These are phyloP conservation scores for Ditula angustiorana DNA, from an alignment of 2,888 invertebrate species.

Conservation along the genomic window DNA sequence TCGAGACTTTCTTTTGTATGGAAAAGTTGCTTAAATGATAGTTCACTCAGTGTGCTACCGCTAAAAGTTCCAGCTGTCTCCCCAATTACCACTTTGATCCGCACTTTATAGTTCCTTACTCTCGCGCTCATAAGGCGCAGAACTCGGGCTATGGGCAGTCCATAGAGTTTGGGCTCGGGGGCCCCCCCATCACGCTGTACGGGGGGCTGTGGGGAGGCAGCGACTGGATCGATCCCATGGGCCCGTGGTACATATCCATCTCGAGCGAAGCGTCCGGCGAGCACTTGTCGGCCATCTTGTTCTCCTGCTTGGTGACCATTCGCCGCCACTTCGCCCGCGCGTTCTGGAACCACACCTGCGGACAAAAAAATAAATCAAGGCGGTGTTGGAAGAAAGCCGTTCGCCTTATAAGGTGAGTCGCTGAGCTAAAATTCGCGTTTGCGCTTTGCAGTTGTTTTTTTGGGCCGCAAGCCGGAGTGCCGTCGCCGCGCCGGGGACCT, in stretches of 20 bases:
- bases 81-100: not conserved
- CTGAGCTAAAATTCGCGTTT: conserved; percentile 37
- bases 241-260: conserved; percentile 87
- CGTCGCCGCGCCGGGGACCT: too few species aligned
- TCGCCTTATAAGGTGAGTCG: conserved; percentile 28
- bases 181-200: conserved; percentile 88
- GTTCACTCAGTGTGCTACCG: not conserved
- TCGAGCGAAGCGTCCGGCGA: conserved; percentile 87
- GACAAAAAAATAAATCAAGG: conserved; percentile 68
- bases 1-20: not conserved
- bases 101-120: conserved; percentile 47
- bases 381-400: conserved; percentile 49
- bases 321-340: conserved; percentile 97
- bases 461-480: not conserved
- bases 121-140: conserved; percentile 75
- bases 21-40: not conserved
- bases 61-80: not conserved
- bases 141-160: conserved; percentile 89
- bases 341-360: conserved; percentile 98
- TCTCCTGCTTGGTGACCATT: conserved; percentile 93
- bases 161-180: conserved; percentile 89
- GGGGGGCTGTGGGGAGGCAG: conserved; percentile 90
- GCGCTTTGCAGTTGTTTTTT: conserved; percentile 6
- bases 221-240: conserved; percentile 88
- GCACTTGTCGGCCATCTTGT: conserved; percentile 89